A percentile compares a stretch with the other conserved stretches of the same genome.
phyloP scores from a whole-genome alignment of 2,113 vertebrate species.

The Eulacestoma nigropectus region DNA sequence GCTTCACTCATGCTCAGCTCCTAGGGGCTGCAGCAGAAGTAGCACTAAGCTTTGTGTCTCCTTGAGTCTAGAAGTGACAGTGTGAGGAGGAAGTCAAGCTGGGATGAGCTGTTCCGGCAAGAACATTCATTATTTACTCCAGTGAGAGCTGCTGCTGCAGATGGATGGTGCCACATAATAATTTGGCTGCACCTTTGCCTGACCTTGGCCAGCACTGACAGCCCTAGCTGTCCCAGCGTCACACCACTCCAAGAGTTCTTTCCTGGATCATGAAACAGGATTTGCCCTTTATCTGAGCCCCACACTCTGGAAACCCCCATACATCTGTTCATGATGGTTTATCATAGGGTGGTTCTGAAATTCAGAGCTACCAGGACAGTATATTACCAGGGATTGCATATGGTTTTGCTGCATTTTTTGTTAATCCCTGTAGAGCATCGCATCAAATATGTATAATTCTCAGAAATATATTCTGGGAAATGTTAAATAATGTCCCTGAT shows the following conservation, averaged over 20 bases:
- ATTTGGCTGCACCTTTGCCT: not conserved
- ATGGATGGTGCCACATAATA: not conserved
- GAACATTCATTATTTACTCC: not conserved
- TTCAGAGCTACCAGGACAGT: not conserved
- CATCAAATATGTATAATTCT: not conserved
- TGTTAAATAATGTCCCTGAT: constrained; percentile 24
- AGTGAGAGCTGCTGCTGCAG: not conserved
- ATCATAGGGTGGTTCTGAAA: not conserved
- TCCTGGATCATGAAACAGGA: not conserved
- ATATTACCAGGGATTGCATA: not conserved
- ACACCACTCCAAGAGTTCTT: not conserved
- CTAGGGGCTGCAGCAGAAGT: not conserved
- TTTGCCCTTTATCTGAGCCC: not conserved
- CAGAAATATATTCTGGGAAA: not conserved
- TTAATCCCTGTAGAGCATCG: not conserved
- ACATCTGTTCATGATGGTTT: not conserved
- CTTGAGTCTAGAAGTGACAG: not conserved
- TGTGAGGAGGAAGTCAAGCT: not conserved
- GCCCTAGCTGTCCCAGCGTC: not conserved
- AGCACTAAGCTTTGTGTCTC: not conserved
- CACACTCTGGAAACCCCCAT: not conserved
- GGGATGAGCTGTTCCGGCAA: not conserved
- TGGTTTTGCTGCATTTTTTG: not conserved
- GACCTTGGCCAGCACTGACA: not conserved
- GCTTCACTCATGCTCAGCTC: not conserved